Evolutionary conservation across 1,140 invertebrate species (phyloP), one percentile per base, ranked within the genome.

Genomic region (Psix sp.): DNA sequence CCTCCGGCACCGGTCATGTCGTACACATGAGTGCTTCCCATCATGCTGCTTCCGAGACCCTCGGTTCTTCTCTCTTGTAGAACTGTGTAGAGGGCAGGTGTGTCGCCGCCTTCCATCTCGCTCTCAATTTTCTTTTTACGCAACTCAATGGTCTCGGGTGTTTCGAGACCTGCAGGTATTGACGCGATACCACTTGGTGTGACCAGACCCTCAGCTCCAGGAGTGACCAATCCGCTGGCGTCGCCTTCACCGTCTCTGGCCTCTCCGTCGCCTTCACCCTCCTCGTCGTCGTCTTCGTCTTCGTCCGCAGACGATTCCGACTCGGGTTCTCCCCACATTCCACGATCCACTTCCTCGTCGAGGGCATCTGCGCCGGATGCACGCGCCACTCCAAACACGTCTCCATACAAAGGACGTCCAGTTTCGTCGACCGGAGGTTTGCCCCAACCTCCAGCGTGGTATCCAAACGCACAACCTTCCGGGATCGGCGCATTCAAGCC

Each of bases 371-470:
- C 89, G 26, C 92, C 92, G 0, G 79, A 77, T 1, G 84, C 66
- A 6, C 84, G 80, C 0, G 85, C 80, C 17, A 87, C 72, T 2
- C 98, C 98, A 85, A 99, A 99, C 0, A 99, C 98, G 88, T 99
- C 98, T 5, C 98, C 98, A 86, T 99, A 99, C 0, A 99, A 87
- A 0, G 98, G 98, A 85, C 97, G 94, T 11, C 98, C 98, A 72
- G 92, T 93, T 87, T 99, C 98, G 88, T 99, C 98, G 0, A 99
- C 98, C 0, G 98, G 98, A n/a, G 98, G 98, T 87, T 99, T 99
- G 46, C 98, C 98, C 98, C 98, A 99, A 39, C 98, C 98, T 29
- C 96, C 98, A 1, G 97, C 97, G 89, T 99, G 98, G 86, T 99
- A 99, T 18, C 98, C 98, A 88, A 99, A 99, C 0, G 96, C 95